These are phyloP conservation scores for Girardinus metallicus DNA, from an alignment of 2,797 vertebrate genomes.

Conservation along the genomic window DNA sequence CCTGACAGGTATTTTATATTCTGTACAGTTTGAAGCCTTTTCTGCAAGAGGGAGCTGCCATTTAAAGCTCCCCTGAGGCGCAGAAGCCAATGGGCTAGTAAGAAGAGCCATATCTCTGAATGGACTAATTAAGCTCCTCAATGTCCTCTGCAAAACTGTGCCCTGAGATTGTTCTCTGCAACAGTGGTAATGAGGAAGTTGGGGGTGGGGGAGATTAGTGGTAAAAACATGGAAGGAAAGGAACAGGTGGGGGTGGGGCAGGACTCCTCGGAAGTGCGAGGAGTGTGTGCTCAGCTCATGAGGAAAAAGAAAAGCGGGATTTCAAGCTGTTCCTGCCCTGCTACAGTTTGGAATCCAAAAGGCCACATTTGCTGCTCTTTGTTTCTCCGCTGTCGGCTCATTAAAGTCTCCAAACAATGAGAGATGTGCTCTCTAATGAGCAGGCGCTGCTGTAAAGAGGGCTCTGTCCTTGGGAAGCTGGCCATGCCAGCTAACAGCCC, in stretches of 20 bases:
- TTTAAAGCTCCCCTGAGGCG: constrained; percentile 71
- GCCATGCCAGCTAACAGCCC: constrained; percentile 63
- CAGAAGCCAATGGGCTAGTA: constrained; percentile 67
- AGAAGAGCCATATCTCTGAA: constrained; percentile 72
- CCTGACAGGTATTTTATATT: constrained; percentile 69
- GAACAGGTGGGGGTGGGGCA: neutral
- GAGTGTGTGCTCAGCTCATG: constrained; percentile 33
- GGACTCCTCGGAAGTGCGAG: constrained; percentile 44
- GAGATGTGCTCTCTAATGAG: constrained; percentile 80
- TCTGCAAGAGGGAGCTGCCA: constrained; percentile 69
- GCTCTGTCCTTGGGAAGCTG: constrained; percentile 76
- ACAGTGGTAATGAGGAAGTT: constrained; percentile 73
- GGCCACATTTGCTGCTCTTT: constrained; percentile 66
- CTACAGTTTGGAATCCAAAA: constrained; percentile 56
- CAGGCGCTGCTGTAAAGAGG: constrained; percentile 62
- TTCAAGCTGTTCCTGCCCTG: constrained; percentile 27
- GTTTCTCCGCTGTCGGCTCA: constrained; percentile 72
- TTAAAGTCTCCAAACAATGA: constrained; percentile 80
- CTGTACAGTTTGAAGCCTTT: constrained; percentile 53
- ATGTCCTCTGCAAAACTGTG: constrained; percentile 76
- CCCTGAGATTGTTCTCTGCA: constrained; percentile 75
- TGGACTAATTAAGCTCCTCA: constrained; percentile 81
- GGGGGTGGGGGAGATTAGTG: constrained; percentile 29
- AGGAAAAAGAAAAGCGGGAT: constrained; percentile 15
- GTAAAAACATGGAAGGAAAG: constrained; percentile 33